Evolutionary conservation across 64 coral and sea anemone species (phyloP).

Genomic region (Cladopsammia gracilis): DNA sequence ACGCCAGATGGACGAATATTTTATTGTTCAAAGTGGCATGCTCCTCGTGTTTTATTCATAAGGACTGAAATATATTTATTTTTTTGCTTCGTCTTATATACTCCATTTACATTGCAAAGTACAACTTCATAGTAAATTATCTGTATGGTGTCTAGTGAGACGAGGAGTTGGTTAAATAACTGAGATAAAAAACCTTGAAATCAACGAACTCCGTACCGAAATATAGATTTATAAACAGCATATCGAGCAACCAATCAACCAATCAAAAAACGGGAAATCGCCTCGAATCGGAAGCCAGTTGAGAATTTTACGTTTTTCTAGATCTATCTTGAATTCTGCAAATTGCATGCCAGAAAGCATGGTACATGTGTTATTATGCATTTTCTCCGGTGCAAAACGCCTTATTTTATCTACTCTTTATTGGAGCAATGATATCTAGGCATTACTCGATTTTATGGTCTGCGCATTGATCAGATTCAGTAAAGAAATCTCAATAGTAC

Average conservation of each 20-base stretch:
- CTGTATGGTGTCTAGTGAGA: neutral
- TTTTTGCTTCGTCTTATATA: neutral
- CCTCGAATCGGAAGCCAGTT: conserved; percentile 14
- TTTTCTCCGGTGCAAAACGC: no score
- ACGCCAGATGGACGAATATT: conserved; percentile 47
- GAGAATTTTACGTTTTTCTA: neutral
- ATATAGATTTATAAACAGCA: neutral
- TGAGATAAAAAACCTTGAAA: neutral
- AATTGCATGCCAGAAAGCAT: neutral
- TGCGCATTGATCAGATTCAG: neutral
- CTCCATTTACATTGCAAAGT: neutral
- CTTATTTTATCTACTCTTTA: neutral
- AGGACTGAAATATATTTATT: neutral
- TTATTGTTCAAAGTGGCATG: conserved; percentile 64
- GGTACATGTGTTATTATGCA: no score
- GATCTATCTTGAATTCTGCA: neutral
- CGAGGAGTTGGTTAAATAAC: neutral
- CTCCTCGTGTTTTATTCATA: conserved; percentile 36
- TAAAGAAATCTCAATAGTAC: conserved; percentile 8
- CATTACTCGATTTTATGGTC: conserved; percentile 31
- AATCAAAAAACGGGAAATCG: conserved; percentile 30
- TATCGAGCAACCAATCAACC: neutral
- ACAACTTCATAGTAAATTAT: neutral
- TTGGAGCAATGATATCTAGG: neutral
- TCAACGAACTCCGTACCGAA: neutral